These are phyloP conservation scores for Eurytoma californica DNA, from an alignment of 2,888 invertebrate genomes.

Conservation along the genomic window DNA sequence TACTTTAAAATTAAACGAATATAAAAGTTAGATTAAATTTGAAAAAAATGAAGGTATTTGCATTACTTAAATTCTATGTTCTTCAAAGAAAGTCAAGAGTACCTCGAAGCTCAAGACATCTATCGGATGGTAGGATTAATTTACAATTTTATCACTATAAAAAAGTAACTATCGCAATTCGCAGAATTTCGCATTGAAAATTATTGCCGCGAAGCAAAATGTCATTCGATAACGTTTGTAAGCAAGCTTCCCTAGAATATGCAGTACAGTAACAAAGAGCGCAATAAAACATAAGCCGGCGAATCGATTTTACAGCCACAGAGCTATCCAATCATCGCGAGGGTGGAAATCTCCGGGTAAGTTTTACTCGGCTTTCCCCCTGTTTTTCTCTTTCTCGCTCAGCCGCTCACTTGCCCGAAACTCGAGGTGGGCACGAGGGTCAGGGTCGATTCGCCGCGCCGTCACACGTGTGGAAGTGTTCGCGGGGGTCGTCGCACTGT, in stretches of 20 bases:
- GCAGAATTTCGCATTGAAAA: no score
- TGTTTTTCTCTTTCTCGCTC: neutral
- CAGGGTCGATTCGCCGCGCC: constrained; percentile 44
- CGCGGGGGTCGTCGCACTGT: constrained; percentile 18
- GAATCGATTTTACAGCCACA: no score
- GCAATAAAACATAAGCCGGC: neutral
- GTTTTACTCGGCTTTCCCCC: neutral
- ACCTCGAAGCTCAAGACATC: no score
- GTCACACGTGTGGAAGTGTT: neutral
- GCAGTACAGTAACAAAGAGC: no score
- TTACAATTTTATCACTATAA: neutral
- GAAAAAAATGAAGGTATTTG: no score
- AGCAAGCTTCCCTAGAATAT: neutral
- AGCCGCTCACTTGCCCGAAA: neutral
- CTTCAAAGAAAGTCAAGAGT: no score
- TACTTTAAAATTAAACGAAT: neutral
- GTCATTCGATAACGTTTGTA: neutral
- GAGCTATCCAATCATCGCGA: neutral
- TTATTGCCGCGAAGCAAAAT: neutral
- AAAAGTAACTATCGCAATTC: neutral
- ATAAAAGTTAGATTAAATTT: no score
- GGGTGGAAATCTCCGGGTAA: constrained; percentile 9
- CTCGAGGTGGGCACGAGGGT: constrained; percentile 13
- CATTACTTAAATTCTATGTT: no score
- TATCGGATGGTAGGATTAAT: neutral